phyloP scores from a whole-genome alignment of 1,140 invertebrate species.

The Ladona fulva region DNA sequence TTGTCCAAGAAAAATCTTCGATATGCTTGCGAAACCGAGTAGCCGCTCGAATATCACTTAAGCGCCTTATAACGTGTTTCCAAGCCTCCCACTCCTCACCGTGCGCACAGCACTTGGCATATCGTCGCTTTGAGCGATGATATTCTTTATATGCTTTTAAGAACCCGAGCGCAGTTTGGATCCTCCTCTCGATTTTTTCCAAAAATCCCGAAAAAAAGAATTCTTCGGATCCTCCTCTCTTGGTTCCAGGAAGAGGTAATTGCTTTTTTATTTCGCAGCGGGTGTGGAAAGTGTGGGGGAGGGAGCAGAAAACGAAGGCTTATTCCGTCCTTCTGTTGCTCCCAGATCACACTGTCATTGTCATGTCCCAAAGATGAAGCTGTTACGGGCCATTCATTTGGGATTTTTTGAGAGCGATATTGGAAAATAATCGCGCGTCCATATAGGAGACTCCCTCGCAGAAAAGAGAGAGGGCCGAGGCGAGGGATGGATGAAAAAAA shows the following conservation, averaged over 20 bases:
- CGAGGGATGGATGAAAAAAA: not conserved
- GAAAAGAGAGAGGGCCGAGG: not conserved
- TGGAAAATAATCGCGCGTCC: conserved; percentile 1
- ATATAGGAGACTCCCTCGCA: not conserved
- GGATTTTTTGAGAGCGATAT: not conserved
- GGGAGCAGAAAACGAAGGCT: not conserved
- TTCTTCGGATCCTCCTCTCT: not conserved
- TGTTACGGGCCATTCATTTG: not conserved
- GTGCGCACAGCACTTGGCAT: not conserved
- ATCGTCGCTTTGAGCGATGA: not conserved
- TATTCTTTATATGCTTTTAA: not conserved
- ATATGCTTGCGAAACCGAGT: no score
- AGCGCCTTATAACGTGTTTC: no score
- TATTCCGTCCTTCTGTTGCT: conserved; percentile 11
- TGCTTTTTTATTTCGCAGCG: not conserved
- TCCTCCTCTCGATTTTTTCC: no score
- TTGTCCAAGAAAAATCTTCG: no score
- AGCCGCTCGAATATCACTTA: no score
- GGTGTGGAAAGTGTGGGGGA: not conserved
- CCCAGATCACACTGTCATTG: conserved; percentile 10
- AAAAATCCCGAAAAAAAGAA: no score
- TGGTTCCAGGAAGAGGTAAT: not conserved
- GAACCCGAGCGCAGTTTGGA: no score
- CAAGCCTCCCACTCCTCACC: no score
- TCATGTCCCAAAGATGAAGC: not conserved